Evolutionary conservation across 2,888 invertebrate species (phyloP), one percentile per base, ranked within the genome.

Genomic region (Morinoia aosen): DNA sequence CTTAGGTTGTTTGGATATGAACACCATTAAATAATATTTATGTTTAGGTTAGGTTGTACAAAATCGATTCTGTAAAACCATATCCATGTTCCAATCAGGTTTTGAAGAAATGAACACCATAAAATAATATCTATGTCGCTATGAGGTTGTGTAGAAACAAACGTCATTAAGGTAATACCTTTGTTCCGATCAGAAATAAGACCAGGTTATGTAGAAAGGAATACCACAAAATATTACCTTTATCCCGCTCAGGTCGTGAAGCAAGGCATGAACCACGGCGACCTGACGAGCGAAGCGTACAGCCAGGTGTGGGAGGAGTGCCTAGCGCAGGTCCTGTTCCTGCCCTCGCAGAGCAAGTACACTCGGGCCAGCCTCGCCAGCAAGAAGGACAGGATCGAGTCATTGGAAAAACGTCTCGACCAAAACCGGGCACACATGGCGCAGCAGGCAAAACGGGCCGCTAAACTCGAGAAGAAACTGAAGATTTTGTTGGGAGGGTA

Each of bases 261-360:
- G 97, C 98, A 98, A 96, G 99, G 99, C 91, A 99, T 99, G 99
- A 98, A 98, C 0, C 99, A 99, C 97, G 99, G 99, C 0, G 99
- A 99, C 88, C 98, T 99, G 94, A 98, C 99, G 1, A 97, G 98
- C 94, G 99, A 99, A 97, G 98, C 99, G 0, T 99, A 99, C 97
- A 98, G 98, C 19, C 99, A 99, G 97, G 99, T 99, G 91, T 99
- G 99, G 99, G 99, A 99, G 97, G 99, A 99, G 97, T 99, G 99
- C 97, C 98, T 99, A 95, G 98, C 98, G 0, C 97, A 98, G 98
- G 98, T 98, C 12, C 98, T 99, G 58, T 99, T 98, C 97, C 97
- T 99, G 96, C 99, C 99, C 0, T 98, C 98, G 94, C 99, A 99
- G 97, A 98, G 98, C 97, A 98, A 99, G 96, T 99, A 99, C 97